These are phyloP conservation scores for Andrena bucephala DNA, from an alignment of 2,888 invertebrate genomes.

Conservation along the genomic window DNA sequence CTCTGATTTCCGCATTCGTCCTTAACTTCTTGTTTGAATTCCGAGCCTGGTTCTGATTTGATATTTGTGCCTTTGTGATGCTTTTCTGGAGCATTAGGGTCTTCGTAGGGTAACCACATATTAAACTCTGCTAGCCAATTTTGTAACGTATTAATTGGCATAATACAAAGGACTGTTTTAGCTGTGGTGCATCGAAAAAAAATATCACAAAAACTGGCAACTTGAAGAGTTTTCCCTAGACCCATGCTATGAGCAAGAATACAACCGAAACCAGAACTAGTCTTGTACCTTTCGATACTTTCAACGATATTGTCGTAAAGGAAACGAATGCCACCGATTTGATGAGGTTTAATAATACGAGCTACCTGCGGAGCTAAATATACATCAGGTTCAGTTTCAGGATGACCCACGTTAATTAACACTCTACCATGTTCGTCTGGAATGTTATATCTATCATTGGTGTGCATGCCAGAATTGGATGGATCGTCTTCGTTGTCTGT, in stretches of 20 bases:
- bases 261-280: slow-evolving; percentile 95
- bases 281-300: slow-evolving; percentile 94
- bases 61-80: slow-evolving; percentile 50
- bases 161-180: slow-evolving; percentile 96
- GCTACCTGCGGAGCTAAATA: slow-evolving; percentile 97
- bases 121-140: slow-evolving; percentile 99
- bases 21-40: slow-evolving; percentile 79
- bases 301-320: slow-evolving; percentile 99
- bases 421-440: slow-evolving; percentile 97
- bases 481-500: slow-evolving; percentile 94
- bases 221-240: slow-evolving; percentile 98
- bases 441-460: slow-evolving; percentile 95
- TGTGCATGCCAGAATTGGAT: slow-evolving; percentile 96
- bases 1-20: slow-evolving; percentile 80
- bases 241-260: slow-evolving; percentile 99
- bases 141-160: slow-evolving; percentile 99
- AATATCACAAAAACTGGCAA: slow-evolving; percentile 98
- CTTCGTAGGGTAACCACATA: slow-evolving; percentile 96
- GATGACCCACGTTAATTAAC: slow-evolving; percentile 96
- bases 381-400: slow-evolving; percentile 95
- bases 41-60: slow-evolving; percentile 73
- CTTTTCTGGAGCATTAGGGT: slow-evolving; percentile 78
- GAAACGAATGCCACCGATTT: slow-evolving; percentile 98
- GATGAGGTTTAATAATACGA: slow-evolving; percentile 97
- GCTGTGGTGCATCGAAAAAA: slow-evolving; percentile 96